Percentiles rank a stretch among this genome's conserved stretches.
These are phyloP conservation scores for Bicyclus anynana DNA, from an alignment of 1,140 invertebrate genomes.

Conservation along the genomic window DNA sequence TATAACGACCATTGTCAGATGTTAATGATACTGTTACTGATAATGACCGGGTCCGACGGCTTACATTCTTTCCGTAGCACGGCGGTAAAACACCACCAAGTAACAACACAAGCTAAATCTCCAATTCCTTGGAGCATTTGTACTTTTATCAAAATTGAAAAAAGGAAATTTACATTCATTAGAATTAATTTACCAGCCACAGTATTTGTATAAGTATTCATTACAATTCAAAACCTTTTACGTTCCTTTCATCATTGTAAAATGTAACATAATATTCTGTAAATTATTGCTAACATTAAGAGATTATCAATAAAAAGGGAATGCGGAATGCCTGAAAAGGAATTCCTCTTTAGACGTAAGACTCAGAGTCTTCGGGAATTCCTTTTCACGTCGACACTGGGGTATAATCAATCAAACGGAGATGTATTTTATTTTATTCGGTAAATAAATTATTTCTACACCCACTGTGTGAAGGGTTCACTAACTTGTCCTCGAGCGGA, in stretches of 20 bases:
- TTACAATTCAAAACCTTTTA: neutral
- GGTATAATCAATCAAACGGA: neutral
- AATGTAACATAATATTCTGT: neutral
- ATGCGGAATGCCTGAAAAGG: neutral
- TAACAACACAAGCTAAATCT: too few relatives aligned
- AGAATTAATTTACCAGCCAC: too few relatives aligned
- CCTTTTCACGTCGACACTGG: neutral
- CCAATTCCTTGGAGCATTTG: too few relatives aligned
- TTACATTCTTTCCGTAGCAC: too few relatives aligned
- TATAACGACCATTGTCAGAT: too few relatives aligned
- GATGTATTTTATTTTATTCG: neutral
- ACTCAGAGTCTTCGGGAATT: neutral
- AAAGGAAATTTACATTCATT: too few relatives aligned
- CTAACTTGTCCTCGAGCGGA: neutral
- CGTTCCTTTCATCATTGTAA: neutral
- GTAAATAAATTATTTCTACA: neutral
- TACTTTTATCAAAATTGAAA: too few relatives aligned
- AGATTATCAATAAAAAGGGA: neutral
- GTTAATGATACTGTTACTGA: too few relatives aligned
- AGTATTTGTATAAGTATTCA: too few relatives aligned
- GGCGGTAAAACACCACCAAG: too few relatives aligned
- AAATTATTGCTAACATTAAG: neutral
- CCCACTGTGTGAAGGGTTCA: neutral
- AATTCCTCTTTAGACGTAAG: too few relatives aligned
- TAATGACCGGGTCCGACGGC: too few relatives aligned